Evolutionary conservation across 1,140 invertebrate genomes (phyloP).

Genomic region (Littorina saxatilis): DNA sequence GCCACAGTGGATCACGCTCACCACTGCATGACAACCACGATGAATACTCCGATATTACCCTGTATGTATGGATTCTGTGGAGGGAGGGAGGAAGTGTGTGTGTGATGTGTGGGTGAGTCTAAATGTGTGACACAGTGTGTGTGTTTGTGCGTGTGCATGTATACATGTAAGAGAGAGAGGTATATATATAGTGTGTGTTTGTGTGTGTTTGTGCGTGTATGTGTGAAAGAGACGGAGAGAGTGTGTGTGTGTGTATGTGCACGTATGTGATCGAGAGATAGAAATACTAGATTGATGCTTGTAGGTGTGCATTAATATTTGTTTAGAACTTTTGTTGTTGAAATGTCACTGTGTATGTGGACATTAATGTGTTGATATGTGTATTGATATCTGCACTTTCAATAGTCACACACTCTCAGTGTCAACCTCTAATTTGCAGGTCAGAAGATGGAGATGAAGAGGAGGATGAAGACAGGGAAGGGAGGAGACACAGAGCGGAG

Average conservation of each 20-base stretch:
- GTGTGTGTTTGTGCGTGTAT: no score
- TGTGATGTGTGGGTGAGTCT: not conserved
- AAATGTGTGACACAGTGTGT: not conserved
- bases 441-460: slow-evolving; percentile 36
- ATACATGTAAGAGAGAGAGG: not conserved
- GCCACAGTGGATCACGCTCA: not conserved
- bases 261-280: no score
- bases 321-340: no score
- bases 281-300: no score
- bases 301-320: no score
- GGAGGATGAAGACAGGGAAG: slow-evolving; percentile 19
- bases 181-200: no score
- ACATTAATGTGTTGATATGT: no score
- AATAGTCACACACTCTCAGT: no score
- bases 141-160: not conserved
- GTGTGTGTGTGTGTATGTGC: not conserved
- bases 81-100: not conserved
- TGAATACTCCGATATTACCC: slow-evolving; percentile 18
- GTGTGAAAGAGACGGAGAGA: not conserved
- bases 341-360: no score
- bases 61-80: not conserved
- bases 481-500: not conserved
- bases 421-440: no score
- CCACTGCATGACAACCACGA: not conserved
- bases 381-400: no score